phyloP scores from a whole-genome alignment of 1,140 invertebrate genomes.

The Micrasema minimum region DNA sequence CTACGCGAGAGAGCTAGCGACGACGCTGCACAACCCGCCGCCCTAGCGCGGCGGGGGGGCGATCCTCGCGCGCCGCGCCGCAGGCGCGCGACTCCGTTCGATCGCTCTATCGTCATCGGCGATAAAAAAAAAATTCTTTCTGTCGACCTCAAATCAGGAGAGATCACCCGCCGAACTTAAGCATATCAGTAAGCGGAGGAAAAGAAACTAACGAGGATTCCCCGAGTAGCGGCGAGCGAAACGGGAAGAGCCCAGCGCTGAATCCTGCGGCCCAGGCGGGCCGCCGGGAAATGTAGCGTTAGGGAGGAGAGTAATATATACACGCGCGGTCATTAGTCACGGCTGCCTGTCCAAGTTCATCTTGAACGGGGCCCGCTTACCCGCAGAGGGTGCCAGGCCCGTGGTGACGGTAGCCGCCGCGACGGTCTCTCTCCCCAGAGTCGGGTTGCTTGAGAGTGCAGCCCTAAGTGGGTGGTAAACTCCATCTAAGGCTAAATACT shows the following conservation, averaged over 20 bases:
- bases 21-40: neutral
- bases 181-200: constrained; percentile 92
- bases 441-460: constrained; percentile 88
- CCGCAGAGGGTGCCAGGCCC: constrained; percentile 80
- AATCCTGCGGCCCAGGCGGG: constrained; percentile 61
- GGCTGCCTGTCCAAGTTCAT: constrained; percentile 71
- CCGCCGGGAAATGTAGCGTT: constrained; percentile 75
- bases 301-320: constrained; percentile 63
- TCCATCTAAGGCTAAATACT: constrained; percentile 89
- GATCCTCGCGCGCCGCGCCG: constrained; percentile 13
- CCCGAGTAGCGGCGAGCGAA: constrained; percentile 89
- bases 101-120: too few relatives aligned
- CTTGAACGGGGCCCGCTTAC: constrained; percentile 75
- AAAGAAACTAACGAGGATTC: constrained; percentile 92
- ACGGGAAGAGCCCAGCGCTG: constrained; percentile 78
- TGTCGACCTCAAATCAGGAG: constrained; percentile 75
- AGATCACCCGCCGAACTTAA: constrained; percentile 85
- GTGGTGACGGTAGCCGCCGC: constrained; percentile 67
- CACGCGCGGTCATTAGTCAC: constrained; percentile 48
- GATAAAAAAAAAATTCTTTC: neutral
- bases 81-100: neutral
- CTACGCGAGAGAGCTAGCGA: constrained; percentile 13
- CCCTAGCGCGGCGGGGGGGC: constrained; percentile 2
- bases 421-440: constrained; percentile 74
- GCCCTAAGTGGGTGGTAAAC: constrained; percentile 85